Conservation (phyloP, 2,113 vertebrate genomes). For the Acrocephalus arundinaceus region DNA sequence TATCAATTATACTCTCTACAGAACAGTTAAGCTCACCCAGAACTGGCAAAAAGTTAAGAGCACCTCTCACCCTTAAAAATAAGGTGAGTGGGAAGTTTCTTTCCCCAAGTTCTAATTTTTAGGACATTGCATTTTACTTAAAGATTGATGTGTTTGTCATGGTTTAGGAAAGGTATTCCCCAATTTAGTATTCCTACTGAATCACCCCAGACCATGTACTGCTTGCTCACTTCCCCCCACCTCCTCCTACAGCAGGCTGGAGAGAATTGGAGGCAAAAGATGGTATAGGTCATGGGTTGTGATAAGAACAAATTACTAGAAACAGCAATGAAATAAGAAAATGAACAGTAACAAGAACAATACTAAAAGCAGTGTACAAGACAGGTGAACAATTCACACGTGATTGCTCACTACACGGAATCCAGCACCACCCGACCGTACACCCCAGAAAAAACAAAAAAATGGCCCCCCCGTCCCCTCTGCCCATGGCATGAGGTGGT, state of each 20-base stretch:
- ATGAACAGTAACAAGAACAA: background rate
- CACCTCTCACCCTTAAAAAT: background rate
- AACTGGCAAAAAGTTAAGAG: background rate
- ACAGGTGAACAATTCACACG: background rate
- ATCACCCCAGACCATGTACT: background rate
- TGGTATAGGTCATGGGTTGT: background rate
- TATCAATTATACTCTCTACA: background rate
- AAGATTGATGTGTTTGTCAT: background rate
- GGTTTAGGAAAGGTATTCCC: background rate
- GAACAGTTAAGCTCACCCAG: background rate
- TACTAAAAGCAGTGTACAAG: background rate
- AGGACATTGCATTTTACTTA: background rate
- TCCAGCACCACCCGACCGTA: background rate
- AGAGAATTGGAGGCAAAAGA: background rate
- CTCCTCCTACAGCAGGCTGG: background rate
- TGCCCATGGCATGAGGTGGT: background rate
- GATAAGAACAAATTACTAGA: background rate
- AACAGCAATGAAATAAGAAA: background rate
- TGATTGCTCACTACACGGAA: background rate
- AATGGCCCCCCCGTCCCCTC: background rate
- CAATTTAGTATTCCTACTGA: background rate
- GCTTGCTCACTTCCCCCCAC: background rate
- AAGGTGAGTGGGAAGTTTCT: background rate
- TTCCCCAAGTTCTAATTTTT: background rate
- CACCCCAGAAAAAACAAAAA: background rate